Percentiles rank a stretch among this genome's conserved stretches.
Evolutionary conservation across 2,797 vertebrate genomes (phyloP).

Genomic region (Sebastiscus albofasciatus): DNA sequence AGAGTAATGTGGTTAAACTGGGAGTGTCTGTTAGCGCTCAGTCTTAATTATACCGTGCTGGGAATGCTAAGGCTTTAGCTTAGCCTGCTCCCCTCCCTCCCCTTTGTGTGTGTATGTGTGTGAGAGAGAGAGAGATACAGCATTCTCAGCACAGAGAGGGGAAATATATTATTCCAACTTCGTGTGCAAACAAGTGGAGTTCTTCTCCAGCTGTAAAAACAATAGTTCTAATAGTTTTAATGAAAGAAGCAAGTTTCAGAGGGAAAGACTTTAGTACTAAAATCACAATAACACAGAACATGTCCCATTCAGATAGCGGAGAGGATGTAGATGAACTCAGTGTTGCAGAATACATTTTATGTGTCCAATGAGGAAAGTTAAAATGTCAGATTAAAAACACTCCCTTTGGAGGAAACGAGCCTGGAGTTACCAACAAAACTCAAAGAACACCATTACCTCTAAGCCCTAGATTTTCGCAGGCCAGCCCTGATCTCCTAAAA

Average conservation of each 20-base stretch:
- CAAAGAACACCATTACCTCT: neutral
- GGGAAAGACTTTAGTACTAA: neutral
- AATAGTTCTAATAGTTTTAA: neutral
- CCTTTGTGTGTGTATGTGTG: conserved; percentile 10
- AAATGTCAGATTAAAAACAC: neutral
- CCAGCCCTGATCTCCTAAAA: neutral
- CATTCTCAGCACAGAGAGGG: neutral
- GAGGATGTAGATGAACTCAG: neutral
- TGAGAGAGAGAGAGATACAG: neutral
- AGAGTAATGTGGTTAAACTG: conserved; percentile 92
- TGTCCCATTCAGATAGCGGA: neutral
- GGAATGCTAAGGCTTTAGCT: conserved; percentile 82
- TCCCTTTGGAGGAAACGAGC: neutral
- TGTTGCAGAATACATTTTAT: neutral
- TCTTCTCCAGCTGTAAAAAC: conserved; percentile 4
- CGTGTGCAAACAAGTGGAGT: conserved; percentile 34
- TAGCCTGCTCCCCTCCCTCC: conserved; percentile 27
- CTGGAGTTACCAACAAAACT: neutral
- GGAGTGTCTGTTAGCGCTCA: conserved; percentile 90
- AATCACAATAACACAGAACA: neutral
- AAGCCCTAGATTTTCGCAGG: neutral
- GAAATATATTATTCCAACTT: conserved; percentile 28
- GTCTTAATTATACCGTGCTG: conserved; percentile 90
- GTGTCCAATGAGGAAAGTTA: neutral
- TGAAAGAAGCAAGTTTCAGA: neutral